Base-by-base conservation (phyloP, 1,140 invertebrate species). In the Tribolium castaneum region DNA sequence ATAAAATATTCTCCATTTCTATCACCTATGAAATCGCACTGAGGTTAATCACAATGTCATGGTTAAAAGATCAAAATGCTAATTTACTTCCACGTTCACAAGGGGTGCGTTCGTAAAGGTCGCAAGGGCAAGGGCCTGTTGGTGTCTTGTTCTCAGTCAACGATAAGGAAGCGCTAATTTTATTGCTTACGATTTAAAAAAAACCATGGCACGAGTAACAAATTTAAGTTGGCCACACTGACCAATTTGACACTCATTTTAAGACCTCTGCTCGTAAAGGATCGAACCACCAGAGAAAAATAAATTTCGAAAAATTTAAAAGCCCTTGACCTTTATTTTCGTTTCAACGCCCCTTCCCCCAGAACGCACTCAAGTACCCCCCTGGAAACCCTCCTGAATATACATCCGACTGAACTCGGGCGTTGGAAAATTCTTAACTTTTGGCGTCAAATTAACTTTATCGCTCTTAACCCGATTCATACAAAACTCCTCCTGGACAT, bases 381-480 rank as follows among this genome's bases (percentile, higher is more conserved):
- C 54, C 4, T n/a, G 66, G 56, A 83, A 80, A 83, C 80, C 80
- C 75, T 84, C 82, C 71, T 86, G 86, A 25, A 86, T 83, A 73
- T 85, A 86, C 75, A 84, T 82, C 13, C 78, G 82, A 81, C 83
- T 86, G 79, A 85, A 86, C 39, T 86, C 83, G 2, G 84, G 83
- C 34, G 62, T 84, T 0, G 86, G 86, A 77, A 84, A 86, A 39
- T 83, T 81, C 73, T 78, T 85, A 52, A 86, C 80, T 75, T 86
- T 85, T 6, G 77, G 70, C n/a, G 73, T 39, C 10, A 78, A 70
- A 59, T 79, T 79, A 16, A 75, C 62, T 66, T 72, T 78, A 49
- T 78, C 76, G 5, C 72, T 78, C 12, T 80, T 78, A 9, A 76
- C 50, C 74, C 76, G 78, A 62, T 75, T 80, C 30, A 77, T 75